These are phyloP conservation scores for Thinocorus orbignyianus DNA, from an alignment of 2,113 vertebrate genomes.

Conservation along the genomic window DNA sequence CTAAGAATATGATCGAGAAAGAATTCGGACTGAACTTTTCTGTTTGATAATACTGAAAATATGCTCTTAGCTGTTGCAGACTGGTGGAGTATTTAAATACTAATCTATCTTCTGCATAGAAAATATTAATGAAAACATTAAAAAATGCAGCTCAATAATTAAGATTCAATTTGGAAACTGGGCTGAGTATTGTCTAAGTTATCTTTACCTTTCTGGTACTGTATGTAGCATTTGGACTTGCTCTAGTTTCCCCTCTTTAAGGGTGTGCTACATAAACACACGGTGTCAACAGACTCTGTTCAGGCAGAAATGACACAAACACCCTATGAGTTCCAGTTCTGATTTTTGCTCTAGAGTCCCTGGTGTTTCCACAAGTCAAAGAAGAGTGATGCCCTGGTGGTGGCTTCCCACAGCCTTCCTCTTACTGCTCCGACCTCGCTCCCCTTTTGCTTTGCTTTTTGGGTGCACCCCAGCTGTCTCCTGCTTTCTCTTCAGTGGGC, in stretches of 20 bases:
- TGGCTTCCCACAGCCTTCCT: not conserved
- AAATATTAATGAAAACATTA: not conserved
- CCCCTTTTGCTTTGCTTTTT: too few species aligned
- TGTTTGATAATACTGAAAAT: not conserved
- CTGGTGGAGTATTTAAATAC: not conserved
- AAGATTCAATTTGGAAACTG: not conserved
- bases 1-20: not conserved
- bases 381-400: not conserved
- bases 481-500: not conserved
- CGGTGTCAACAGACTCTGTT: not conserved
- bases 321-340: not conserved
- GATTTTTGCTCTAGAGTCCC: not conserved
- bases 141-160: not conserved
- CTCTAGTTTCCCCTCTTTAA: not conserved
- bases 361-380: not conserved
- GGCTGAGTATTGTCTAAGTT: not conserved
- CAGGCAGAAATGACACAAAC: not conserved
- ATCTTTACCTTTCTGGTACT: not conserved
- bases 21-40: not conserved
- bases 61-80: not conserved
- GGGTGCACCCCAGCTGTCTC: not conserved
- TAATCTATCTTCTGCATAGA: not conserved
- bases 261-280: accelerated
- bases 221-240: not conserved
- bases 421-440: not conserved